Conservation (phyloP, 2,113 vertebrate genomes). For the Rhea pennata region DNA sequence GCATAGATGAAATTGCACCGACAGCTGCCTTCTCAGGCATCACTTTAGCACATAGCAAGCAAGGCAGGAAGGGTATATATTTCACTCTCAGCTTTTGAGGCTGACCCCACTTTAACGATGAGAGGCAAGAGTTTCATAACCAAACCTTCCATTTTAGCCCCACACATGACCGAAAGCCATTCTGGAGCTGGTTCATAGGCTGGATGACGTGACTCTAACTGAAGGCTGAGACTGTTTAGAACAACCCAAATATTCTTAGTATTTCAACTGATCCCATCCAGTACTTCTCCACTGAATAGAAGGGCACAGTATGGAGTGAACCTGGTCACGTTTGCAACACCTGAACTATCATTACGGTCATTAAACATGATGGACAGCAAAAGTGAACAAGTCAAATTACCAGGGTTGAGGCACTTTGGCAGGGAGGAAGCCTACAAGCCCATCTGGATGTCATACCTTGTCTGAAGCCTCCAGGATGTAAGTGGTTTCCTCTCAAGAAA, state of each 20-base stretch:
- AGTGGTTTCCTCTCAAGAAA: not conserved
- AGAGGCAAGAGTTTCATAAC: not conserved
- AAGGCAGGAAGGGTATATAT: no score
- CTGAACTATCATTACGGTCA: not conserved
- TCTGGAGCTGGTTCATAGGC: not conserved
- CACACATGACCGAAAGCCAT: accelerated
- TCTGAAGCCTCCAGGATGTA: not conserved
- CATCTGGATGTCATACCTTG: not conserved
- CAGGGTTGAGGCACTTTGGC: accelerated
- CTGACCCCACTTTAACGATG: accelerated
- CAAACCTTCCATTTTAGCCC: not conserved
- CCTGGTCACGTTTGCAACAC: not conserved
- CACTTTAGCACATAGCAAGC: not conserved
- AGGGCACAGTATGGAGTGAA: accelerated
- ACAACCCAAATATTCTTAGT: not conserved
- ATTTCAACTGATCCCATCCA: not conserved
- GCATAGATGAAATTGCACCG: accelerated
- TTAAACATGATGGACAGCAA: not conserved
- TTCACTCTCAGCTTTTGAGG: not conserved
- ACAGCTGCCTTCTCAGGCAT: not conserved
- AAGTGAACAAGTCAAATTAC: not conserved
- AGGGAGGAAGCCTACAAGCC: not conserved
- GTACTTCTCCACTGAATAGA: not conserved
- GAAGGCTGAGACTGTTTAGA: not conserved
- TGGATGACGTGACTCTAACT: accelerated